A percentile compares a stretch with the other conserved stretches of the same genome.
Evolutionary conservation across 2,113 vertebrate genomes (phyloP).

Genomic region (Aegotheles bennettii): DNA sequence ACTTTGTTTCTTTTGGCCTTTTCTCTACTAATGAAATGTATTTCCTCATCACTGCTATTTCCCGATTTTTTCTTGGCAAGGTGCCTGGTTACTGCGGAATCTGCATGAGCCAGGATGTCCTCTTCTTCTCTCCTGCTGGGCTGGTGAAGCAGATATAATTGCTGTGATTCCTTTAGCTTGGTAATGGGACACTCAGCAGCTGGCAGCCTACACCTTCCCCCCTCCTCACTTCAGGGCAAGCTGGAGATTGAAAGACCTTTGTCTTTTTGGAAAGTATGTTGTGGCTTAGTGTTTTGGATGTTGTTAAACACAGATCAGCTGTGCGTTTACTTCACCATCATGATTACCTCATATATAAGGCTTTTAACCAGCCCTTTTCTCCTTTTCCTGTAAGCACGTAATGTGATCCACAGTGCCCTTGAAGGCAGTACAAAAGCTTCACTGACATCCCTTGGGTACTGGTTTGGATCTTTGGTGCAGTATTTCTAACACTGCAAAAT

Average conservation of each 20-base stretch:
- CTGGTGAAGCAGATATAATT: conserved; percentile 16
- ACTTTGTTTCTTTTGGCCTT: conserved; percentile 37
- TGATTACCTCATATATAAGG: not conserved
- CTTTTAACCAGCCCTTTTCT: not conserved
- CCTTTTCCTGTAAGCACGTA: not conserved
- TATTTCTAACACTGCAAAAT: not conserved
- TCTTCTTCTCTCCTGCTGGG: conserved; percentile 27
- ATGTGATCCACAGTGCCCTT: not conserved
- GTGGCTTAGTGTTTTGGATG: not conserved
- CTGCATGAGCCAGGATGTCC: conserved; percentile 10
- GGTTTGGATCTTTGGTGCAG: not conserved
- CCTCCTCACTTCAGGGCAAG: not conserved
- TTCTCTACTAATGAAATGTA: conserved; percentile 26
- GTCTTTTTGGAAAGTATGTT: not conserved
- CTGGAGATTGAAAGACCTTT: not conserved
- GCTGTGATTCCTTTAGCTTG: not conserved
- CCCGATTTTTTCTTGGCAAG: conserved; percentile 10
- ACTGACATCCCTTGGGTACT: not conserved
- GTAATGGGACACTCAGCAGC: not conserved
- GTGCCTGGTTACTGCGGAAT: conserved; percentile 36
- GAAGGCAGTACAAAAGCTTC: not conserved
- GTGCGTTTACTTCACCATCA: not conserved
- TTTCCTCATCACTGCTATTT: conserved; percentile 42
- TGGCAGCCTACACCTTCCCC: not conserved
- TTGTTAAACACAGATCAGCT: not conserved